Evolutionary conservation across 1,140 invertebrate species (phyloP).

Genomic region (Trachelipus rathkii): DNA sequence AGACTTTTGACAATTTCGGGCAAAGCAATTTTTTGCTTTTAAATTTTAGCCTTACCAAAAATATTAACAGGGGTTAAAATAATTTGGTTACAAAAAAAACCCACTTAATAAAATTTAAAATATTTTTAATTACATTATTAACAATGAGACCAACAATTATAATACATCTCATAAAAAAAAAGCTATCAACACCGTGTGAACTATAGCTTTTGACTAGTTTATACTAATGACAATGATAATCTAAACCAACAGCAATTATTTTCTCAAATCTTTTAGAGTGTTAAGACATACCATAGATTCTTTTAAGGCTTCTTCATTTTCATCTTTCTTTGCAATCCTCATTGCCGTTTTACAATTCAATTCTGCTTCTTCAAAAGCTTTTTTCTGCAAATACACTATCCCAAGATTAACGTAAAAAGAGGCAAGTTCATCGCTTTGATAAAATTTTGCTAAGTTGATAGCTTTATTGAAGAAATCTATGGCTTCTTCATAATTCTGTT

Average conservation of each 20-base stretch:
- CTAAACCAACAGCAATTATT: background rate
- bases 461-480: background rate
- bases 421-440: background rate
- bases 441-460: background rate
- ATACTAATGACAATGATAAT: no score
- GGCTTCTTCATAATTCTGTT: background rate
- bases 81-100: no score
- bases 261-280: background rate
- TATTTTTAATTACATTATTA: no score
- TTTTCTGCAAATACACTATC: background rate
- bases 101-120: no score
- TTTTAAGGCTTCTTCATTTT: background rate
- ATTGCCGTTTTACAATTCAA: background rate
- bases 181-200: no score
- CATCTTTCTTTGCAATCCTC: background rate
- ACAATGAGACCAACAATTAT: no score
- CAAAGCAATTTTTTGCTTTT: no score
- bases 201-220: no score
- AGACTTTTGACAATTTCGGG: no score
- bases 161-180: no score
- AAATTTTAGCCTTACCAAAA: no score
- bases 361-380: background rate
- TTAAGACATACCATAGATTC: background rate
- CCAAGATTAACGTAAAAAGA: constrained; percentile 5
- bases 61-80: no score